A percentile compares a stretch with the other conserved stretches of the same genome.
Evolutionary conservation across 2,113 vertebrate species (phyloP).

Genomic region (Eulemur macaco): DNA sequence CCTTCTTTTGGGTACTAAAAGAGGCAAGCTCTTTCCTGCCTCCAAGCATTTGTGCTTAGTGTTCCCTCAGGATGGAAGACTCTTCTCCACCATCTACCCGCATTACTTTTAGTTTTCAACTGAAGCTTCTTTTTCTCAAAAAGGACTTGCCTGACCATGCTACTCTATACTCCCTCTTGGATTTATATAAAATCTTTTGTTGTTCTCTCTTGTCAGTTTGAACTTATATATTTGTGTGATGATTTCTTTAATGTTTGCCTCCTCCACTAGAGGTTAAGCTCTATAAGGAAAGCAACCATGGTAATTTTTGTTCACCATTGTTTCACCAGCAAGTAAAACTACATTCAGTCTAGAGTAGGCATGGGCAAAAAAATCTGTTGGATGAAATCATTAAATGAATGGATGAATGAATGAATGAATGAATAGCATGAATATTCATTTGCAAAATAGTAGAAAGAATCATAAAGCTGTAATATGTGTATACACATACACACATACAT

Average conservation of each 20-base stretch:
- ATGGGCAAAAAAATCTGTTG: neutral
- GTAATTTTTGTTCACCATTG: neutral
- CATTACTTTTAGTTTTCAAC: neutral
- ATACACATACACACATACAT: too few species aligned
- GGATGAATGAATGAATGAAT: neutral
- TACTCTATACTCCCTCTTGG: neutral
- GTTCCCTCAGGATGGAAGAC: neutral
- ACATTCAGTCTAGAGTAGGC: neutral
- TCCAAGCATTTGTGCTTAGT: neutral
- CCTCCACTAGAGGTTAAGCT: neutral
- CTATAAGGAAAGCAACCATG: neutral
- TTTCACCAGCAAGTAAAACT: neutral
- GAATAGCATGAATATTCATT: neutral
- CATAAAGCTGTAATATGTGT: neutral
- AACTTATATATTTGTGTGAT: neutral
- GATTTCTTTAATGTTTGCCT: neutral
- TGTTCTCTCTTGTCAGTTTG: neutral
- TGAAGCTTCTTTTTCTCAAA: conserved; percentile 4
- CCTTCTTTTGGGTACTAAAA: neutral
- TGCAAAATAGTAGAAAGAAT: neutral
- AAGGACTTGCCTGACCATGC: neutral
- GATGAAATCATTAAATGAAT: neutral
- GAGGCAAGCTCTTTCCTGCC: neutral
- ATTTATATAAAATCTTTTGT: neutral
- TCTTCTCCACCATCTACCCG: neutral